Evolutionary conservation across 2,113 vertebrate genomes (phyloP).

Genomic region (Triplophysa tibetana): DNA sequence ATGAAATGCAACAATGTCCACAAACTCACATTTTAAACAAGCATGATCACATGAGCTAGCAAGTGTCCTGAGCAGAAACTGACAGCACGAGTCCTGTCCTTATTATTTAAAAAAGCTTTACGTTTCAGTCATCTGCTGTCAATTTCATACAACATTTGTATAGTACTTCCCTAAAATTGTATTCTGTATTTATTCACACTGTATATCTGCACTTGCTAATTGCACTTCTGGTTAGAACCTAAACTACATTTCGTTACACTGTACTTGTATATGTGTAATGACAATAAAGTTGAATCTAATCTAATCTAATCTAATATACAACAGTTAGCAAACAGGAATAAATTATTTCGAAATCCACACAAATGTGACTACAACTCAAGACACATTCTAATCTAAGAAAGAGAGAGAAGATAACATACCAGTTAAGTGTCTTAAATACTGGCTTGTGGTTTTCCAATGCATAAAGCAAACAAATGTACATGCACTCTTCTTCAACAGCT

Average conservation of each 20-base stretch:
- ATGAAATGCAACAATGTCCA: not conserved
- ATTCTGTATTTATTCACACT: too few relatives aligned
- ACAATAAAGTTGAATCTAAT: too few relatives aligned
- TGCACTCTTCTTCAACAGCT: not conserved
- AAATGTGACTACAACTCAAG: not conserved
- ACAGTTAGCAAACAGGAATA: not conserved
- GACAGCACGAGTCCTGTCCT: not conserved
- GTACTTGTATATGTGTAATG: too few relatives aligned
- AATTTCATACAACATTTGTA: too few relatives aligned
- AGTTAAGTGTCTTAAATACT: conserved; percentile 1
- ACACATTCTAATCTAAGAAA: not conserved
- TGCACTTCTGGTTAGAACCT: too few relatives aligned
- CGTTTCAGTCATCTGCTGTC: not conserved
- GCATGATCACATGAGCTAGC: not conserved
- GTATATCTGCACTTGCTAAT: too few relatives aligned
- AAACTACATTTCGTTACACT: too few relatives aligned
- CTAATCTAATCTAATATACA: too few relatives aligned
- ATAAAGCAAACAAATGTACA: not conserved
- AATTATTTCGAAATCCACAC: not conserved
- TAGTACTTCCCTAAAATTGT: too few relatives aligned
- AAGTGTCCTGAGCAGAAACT: not conserved
- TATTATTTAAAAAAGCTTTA: not conserved
- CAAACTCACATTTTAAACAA: not conserved
- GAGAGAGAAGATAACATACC: conserved; percentile 33
- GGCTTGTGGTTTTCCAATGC: conserved; percentile 7